A percentile compares a stretch with the other conserved stretches of the same genome.
phyloP scores from a whole-genome alignment of 2,797 vertebrate species.

The Lates japonicus region DNA sequence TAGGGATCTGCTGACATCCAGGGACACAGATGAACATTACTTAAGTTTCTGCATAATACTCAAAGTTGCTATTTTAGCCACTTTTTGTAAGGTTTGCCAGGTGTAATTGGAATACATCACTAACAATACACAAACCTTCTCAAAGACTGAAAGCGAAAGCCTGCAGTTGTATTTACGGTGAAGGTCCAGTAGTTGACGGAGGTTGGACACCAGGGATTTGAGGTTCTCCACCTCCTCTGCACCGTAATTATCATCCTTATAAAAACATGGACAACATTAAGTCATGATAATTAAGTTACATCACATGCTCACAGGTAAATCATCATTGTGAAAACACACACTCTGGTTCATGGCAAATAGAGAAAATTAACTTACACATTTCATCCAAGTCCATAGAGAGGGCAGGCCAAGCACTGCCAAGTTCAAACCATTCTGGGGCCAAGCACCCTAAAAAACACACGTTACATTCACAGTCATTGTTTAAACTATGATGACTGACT shows the following conservation, averaged over 20 bases:
- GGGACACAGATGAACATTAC: not conserved
- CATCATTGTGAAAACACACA: not conserved
- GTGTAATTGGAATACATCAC: not conserved
- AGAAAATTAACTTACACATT: slow-evolving; percentile 84
- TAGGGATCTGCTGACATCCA: slow-evolving; percentile 5
- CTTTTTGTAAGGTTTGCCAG: not conserved
- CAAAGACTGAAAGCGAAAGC: slow-evolving; percentile 93
- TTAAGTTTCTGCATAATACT: not conserved
- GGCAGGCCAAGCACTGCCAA: slow-evolving; percentile 90
- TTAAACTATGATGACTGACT: not conserved
- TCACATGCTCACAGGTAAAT: not conserved
- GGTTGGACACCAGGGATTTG: slow-evolving; percentile 87
- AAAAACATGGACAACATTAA: not conserved
- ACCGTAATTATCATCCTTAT: slow-evolving; percentile 86
- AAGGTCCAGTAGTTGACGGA: slow-evolving; percentile 90
- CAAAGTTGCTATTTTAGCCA: too few species aligned
- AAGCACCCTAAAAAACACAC: slow-evolving; percentile 85
- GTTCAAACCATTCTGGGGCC: slow-evolving; percentile 96
- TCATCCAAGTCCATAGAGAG: slow-evolving; percentile 87
- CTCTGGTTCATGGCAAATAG: not conserved
- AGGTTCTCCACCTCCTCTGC: slow-evolving; percentile 89
- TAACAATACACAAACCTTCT: slow-evolving; percentile 86
- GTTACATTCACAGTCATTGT: not conserved
- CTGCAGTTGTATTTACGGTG: slow-evolving; percentile 93
- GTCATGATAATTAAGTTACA: not conserved